Evolutionary conservation across 2,888 invertebrate genomes (phyloP).

Genomic region (Nyleta sp.): DNA sequence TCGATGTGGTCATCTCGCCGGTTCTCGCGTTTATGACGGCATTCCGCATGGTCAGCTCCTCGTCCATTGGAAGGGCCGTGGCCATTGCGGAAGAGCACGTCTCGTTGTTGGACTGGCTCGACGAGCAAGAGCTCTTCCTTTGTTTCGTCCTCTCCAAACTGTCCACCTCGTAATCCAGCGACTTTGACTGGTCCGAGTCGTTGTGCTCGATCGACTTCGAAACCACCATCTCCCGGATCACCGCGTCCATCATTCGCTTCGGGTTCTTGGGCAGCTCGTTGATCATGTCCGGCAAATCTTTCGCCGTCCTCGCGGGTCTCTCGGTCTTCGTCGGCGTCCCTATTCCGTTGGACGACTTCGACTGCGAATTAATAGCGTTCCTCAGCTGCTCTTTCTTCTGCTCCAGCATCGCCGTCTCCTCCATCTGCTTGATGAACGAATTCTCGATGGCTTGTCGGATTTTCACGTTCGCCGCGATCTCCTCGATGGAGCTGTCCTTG

Average conservation of each 20-base stretch:
- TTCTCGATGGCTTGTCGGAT: slow-evolving; percentile 79
- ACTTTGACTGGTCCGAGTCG: slow-evolving; percentile 53
- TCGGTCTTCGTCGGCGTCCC: slow-evolving; percentile 31
- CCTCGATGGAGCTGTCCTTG: slow-evolving; percentile 26
- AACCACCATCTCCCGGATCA: slow-evolving; percentile 81
- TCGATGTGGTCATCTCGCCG: slow-evolving; percentile 84
- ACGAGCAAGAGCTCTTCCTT: slow-evolving; percentile 72
- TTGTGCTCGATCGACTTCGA: slow-evolving; percentile 74
- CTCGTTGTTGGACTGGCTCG: slow-evolving; percentile 81
- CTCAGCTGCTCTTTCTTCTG: slow-evolving; percentile 49
- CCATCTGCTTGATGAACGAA: slow-evolving; percentile 79
- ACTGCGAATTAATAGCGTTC: slow-evolving; percentile 16
- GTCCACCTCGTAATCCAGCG: slow-evolving; percentile 77
- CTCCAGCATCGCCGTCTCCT: slow-evolving; percentile 73
- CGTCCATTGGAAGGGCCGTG: slow-evolving; percentile 89
- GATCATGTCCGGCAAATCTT: slow-evolving; percentile 77
- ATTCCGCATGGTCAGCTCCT: slow-evolving; percentile 91
- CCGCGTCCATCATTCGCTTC: slow-evolving; percentile 82
- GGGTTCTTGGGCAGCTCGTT: slow-evolving; percentile 76
- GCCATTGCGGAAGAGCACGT: slow-evolving; percentile 86
- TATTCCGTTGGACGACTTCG: background rate
- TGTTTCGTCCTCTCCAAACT: slow-evolving; percentile 78
- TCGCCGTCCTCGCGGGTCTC: slow-evolving; percentile 36
- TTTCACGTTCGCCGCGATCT: slow-evolving; percentile 71
- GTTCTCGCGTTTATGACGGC: slow-evolving; percentile 87